phyloP scores from a whole-genome alignment of 2,113 vertebrate species.

The Pao palembangensis region DNA sequence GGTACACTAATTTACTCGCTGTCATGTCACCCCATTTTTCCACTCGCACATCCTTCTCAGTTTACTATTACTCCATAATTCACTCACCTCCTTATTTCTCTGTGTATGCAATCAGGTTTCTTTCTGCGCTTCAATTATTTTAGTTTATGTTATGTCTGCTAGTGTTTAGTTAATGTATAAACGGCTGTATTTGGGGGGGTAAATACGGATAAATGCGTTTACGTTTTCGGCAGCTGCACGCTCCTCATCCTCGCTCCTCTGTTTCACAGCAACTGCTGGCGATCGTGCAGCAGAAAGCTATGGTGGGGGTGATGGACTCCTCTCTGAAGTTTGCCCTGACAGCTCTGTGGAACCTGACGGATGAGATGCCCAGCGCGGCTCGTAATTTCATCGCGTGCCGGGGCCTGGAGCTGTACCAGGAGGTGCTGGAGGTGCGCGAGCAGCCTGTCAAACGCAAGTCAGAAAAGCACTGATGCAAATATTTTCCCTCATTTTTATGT shows the following conservation, averaged over 20 bases:
- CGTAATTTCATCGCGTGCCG: conserved; percentile 89
- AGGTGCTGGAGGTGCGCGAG: conserved; percentile 84
- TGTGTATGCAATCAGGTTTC: conserved; percentile 13
- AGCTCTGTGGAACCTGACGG: conserved; percentile 94
- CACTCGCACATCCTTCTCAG: conserved; percentile 9
- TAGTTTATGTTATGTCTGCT: not conserved
- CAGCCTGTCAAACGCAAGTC: not conserved
- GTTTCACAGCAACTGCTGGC: conserved; percentile 84
- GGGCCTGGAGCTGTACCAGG: conserved; percentile 91
- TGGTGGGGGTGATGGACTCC: conserved; percentile 85
- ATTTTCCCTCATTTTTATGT: conserved; percentile 11
- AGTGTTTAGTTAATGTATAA: not conserved
- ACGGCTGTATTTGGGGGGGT: not conserved
- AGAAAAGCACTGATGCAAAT: not conserved
- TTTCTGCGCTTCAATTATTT: conserved; percentile 1
- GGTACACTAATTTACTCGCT: conserved; percentile 3
- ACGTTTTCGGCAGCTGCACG: not conserved
- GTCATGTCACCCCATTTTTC: conserved; percentile 7
- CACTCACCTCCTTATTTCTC: conserved; percentile 6
- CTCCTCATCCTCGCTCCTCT: not conserved
- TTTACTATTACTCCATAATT: conserved; percentile 25
- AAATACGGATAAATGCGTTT: not conserved
- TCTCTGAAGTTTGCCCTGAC: conserved; percentile 90
- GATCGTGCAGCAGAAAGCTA: conserved; percentile 91
- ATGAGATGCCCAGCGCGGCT: conserved; percentile 87